Base-by-base conservation (phyloP, 2,888 invertebrate genomes). In the Dinocampus coccinellae region DNA sequence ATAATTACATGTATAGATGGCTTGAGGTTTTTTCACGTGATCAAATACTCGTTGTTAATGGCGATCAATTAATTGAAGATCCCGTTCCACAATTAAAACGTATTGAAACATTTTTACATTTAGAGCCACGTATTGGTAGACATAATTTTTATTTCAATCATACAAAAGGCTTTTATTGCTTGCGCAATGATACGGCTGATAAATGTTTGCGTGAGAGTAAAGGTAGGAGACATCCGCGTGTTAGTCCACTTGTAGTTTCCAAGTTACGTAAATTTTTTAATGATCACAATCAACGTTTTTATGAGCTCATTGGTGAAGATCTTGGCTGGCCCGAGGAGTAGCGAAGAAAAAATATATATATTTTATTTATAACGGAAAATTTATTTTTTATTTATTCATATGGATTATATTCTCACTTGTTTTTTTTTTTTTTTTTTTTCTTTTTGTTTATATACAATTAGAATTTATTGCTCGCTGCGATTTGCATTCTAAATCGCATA, bases 81-180 rank as follows among this genome's bases (percentile, higher is more conserved):
- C 97, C 97, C 0, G 93, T 96, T 65, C 93, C 94, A 0, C 96
- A 97, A 87, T 88, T 98, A 63, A 92, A 94, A 80, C 92, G 93
- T 79, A 95, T 97, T 80, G 97, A 98, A 88, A 91, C 91, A 73
- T 98, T 98, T 86, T 91, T 98, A 52, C 94, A 94, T 76, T 88
- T 96, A 75, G 90, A 90, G 71, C 90, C 90, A 75, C 89, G 91
- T 63, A 93, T 96, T 77, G 93, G 93, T 68, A 91, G 93, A 81
- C 94, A 95, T 87, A 96, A 97, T 88, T 96, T 99, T 88, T 97
- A 97, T 89, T 99, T 97, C 89, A 98, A 99, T 89, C 94, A 94
- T 88, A 97, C 97, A 16, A 97, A 98, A 88, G 97, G 98, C 73
- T 97, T 99, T 89, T 98, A 95, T 89, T 98, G 98, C 87, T 89